phyloP scores from a whole-genome alignment of 2,797 vertebrate species.

The Sparus aurata region DNA sequence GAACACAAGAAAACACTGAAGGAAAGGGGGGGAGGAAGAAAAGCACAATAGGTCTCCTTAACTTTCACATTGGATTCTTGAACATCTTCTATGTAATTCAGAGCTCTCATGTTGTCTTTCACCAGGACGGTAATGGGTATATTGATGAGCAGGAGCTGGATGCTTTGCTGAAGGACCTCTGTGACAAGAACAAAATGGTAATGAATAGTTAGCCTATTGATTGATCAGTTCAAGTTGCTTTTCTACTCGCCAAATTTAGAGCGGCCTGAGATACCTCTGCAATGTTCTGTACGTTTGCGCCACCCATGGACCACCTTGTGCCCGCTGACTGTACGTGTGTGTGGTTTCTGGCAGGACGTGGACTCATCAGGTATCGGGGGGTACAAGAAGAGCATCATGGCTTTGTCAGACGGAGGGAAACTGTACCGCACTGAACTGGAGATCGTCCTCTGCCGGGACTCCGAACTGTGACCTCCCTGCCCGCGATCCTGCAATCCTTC shows the following conservation, averaged over 20 bases:
- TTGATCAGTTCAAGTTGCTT: constrained; percentile 59
- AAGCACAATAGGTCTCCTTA: not conserved
- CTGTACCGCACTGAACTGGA: constrained; percentile 97
- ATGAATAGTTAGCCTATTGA: constrained; percentile 72
- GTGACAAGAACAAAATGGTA: constrained; percentile 97
- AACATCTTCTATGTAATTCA: constrained; percentile 10
- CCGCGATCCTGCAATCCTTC: constrained; percentile 61
- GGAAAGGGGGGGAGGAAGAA: no score
- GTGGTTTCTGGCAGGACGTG: constrained; percentile 85
- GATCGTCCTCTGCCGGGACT: constrained; percentile 94
- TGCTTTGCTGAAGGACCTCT: constrained; percentile 94
- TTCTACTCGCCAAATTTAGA: constrained; percentile 65
- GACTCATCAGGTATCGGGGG: constrained; percentile 87
- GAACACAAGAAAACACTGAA: no score
- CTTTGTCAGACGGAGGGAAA: constrained; percentile 93
- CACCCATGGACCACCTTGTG: constrained; percentile 2
- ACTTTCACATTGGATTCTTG: not conserved
- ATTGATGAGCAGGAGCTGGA: constrained; percentile 97
- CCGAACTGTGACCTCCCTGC: constrained; percentile 87
- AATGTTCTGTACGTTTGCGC: constrained; percentile 6
- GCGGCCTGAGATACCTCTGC: constrained; percentile 21
- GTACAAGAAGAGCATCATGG: constrained; percentile 96
- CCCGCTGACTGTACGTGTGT: constrained; percentile 21
- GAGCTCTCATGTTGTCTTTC: constrained; percentile 16
- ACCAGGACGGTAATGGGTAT: constrained; percentile 94